Percentiles rank a stretch among this genome's conserved stretches.
phyloP scores from a whole-genome alignment of 2,797 vertebrate genomes.

The Naso thynnoides region DNA sequence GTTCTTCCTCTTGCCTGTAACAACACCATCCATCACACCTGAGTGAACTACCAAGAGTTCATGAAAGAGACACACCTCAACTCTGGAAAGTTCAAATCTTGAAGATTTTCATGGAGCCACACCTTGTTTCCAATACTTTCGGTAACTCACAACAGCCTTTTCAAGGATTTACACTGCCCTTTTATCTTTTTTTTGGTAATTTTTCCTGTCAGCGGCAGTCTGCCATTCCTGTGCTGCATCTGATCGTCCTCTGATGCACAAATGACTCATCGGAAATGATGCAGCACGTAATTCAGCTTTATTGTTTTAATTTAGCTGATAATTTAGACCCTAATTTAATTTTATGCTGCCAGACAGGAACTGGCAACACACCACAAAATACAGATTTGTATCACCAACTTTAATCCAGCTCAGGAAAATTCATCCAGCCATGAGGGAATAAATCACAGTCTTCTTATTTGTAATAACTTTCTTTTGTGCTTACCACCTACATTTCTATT shows the following conservation, averaged over 20 bases:
- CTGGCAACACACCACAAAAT: conserved; percentile 5
- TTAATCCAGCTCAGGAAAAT: conserved; percentile 1
- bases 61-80: background rate
- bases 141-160: background rate
- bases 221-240: background rate
- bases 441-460: background rate
- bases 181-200: too few relatives aligned
- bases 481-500: background rate
- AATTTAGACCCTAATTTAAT: too few relatives aligned
- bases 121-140: background rate
- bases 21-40: background rate
- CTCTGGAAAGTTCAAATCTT: background rate
- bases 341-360: background rate
- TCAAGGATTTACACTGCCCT: background rate
- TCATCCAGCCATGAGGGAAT: conserved; percentile 14
- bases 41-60: background rate
- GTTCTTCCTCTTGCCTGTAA: background rate
- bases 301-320: background rate
- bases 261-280: background rate
- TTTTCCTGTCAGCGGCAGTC: background rate
- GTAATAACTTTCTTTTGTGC: background rate
- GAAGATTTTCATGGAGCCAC: background rate
- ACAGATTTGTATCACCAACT: conserved; percentile 10
- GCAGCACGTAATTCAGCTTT: background rate
- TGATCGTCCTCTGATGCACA: background rate